Base-by-base conservation (phyloP, 2,888 invertebrate species). In the Carpatolechia fugitivella region DNA sequence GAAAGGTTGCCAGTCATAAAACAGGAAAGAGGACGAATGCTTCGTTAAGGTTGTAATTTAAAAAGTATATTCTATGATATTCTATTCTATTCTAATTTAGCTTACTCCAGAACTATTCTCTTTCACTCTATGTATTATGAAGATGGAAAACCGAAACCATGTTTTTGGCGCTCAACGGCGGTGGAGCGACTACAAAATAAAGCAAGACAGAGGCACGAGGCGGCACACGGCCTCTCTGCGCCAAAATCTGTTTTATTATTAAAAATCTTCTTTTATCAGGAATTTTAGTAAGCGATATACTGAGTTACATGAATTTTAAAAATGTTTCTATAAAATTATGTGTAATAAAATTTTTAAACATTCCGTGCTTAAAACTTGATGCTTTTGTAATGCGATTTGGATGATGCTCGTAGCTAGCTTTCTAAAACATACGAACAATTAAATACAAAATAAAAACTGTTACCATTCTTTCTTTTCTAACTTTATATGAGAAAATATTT, bases 91-190 rank as follows among this genome's bases (percentile, higher is more conserved):
- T n/a, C n/a, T n/a, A n/a, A n/a, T n/a, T n/a, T n/a, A n/a, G 35
- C n/a, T 35, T n/a, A 35, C 35, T 35, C 35, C 35, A 35, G 35
- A 11, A 35, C 38, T 38, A 6, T 38, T 14, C 13, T 38, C 13
- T 4, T 14, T 24, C 13, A 14, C 3, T 18, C 40, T 29, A 29
- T 46, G 29, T 29, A 18, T 29, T 31, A 47, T 30, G 13, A 31
- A 47, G 14, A 47, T 31, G 46, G 30, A 6, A 47, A 47, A 31
- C 47, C 47, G 16, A 31, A 52, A 31, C 52, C 31, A 31, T 38
- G 38, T 50, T 48, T 33, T 41, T 30, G 36, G 29, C 38, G 36
- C 33, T 16, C 30, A 33, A 33, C 18, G 13, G 16, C 35, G 20
- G 24, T 11, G 24, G 16, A 36, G 36, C 35, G 36, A 50, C 20